Base-by-base conservation (phyloP, 2,888 invertebrate genomes). In the Biston betularia region DNA sequence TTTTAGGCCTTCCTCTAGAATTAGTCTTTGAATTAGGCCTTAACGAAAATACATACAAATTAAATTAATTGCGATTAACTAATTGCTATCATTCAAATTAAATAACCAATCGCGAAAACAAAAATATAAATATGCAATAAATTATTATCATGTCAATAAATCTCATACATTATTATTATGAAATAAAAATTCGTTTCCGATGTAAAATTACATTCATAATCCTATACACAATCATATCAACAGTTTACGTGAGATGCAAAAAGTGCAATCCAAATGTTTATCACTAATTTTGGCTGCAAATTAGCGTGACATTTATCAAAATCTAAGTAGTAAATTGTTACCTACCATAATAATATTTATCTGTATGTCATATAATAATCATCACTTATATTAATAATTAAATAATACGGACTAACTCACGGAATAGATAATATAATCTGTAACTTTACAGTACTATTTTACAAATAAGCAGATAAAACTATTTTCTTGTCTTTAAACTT, bases 241-340 rank as follows among this genome's bases (percentile, higher is more conserved):
- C 92, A 92, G 85, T 85, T 72, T 87, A 84, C 70, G 92, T 92
- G 90, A 89, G 82, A 90, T 88, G 86, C 88, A 92, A 92, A 91
- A 89, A 92, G 91, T 92, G 92, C 91, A 86, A 86, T 88, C 77
- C 78, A 84, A 84, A 83, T 84, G 69, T 82, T 75, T 76, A 79
- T 75, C 65, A 77, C 79, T 83, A 80, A 73, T 74, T 64, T 66
- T 68, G 49, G 59, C 62, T 67, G 67, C 53, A 59, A 58, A 63
- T 38, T 35, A 11, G 10, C 44, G 35, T 11, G 44, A 54, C 49
- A 49, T 67, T 58, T 38, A 53, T 15, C 34, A 40, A 56, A 61
- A 65, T 12, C 11, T 14, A n/a, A n/a, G n/a, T n/a, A 14, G 14
- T 12, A 38, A 52, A 38, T 10, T 33, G 12, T 46, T 15, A 24